These are phyloP conservation scores for Lamprotornis superbus DNA, from an alignment of 2,113 vertebrate genomes.

Conservation along the genomic window DNA sequence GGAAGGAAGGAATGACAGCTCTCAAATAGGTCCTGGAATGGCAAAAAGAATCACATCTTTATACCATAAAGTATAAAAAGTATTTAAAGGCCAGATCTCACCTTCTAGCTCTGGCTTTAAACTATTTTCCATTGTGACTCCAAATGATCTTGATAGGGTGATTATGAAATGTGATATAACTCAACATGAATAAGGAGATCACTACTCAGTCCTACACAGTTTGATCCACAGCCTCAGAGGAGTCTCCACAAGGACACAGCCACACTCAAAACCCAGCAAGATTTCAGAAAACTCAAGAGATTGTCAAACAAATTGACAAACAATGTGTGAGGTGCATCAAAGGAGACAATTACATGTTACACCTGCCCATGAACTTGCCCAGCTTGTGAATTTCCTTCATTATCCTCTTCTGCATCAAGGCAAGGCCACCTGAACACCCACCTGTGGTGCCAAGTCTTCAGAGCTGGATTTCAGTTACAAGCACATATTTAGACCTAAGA, in stretches of 20 bases:
- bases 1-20: not conserved
- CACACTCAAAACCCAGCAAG: not conserved
- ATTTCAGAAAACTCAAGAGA: not conserved
- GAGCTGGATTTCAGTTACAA: not conserved
- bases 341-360: not conserved
- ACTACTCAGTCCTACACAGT: not conserved
- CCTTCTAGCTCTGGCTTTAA: not conserved
- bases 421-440: not conserved
- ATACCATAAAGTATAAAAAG: not conserved
- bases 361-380: not conserved
- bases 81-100: not conserved
- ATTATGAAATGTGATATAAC: not conserved
- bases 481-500: not conserved
- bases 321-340: not conserved
- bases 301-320: not conserved
- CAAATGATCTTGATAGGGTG: not conserved
- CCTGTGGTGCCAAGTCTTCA: not conserved
- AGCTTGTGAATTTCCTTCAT: not conserved
- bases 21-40: not conserved
- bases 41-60: not conserved
- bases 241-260: not conserved
- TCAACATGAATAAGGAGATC: not conserved
- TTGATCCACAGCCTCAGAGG: not conserved
- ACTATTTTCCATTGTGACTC: not conserved
- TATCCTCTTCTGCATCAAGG: not conserved